phyloP scores from a whole-genome alignment of 2,113 vertebrate genomes.

The Halichoerus grypus region DNA sequence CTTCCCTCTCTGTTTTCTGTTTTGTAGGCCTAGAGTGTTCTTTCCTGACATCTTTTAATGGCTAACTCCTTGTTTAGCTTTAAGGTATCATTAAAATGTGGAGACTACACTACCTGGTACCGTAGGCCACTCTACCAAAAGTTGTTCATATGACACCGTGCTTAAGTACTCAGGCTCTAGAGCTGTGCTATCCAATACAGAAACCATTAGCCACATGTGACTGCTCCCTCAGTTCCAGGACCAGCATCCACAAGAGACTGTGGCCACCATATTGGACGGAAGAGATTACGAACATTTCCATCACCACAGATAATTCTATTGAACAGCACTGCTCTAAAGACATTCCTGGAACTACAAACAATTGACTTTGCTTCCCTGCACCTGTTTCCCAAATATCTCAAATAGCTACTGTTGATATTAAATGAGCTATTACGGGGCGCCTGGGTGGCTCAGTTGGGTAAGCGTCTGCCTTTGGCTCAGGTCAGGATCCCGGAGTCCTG shows the following conservation, averaged over 20 bases:
- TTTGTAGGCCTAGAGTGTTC: neutral
- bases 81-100: neutral
- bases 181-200: neutral
- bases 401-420: neutral
- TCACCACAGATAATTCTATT: neutral
- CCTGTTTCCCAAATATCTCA: neutral
- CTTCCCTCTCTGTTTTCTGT: neutral
- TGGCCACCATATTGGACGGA: neutral
- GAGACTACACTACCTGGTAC: neutral
- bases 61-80: neutral
- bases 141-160: neutral
- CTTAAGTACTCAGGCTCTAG: neutral
- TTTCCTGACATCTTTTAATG: neutral
- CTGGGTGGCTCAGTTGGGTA: neutral
- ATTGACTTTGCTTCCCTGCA: neutral
- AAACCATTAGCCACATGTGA: neutral
- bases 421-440: neutral
- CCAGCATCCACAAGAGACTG: neutral
- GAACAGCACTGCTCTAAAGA: neutral
- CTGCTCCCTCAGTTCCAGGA: neutral
- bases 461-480: neutral
- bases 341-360: neutral
- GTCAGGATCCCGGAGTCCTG: too few relatives aligned
- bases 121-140: neutral
- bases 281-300: neutral